phyloP scores from a whole-genome alignment of 2,888 invertebrate species.

The Drosophila monieri region DNA sequence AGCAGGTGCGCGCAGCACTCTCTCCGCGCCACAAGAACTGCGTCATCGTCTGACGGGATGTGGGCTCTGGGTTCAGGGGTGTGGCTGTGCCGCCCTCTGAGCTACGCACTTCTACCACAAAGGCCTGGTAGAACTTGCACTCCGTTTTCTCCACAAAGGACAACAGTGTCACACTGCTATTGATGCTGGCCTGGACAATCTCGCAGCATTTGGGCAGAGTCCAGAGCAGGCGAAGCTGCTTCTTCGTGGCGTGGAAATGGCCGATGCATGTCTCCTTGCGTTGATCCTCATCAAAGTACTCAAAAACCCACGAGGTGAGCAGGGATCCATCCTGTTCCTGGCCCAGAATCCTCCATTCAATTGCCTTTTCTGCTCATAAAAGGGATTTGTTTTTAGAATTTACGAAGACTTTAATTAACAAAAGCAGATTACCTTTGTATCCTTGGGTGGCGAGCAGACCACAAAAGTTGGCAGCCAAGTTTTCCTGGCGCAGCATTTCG shows the following conservation, averaged over 20 bases:
- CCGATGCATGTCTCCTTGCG: slow-evolving; percentile 85
- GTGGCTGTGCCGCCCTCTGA: slow-evolving; percentile 45
- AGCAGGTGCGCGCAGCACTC: slow-evolving; percentile 67
- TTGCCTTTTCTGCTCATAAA: slow-evolving; percentile 84
- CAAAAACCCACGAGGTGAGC: slow-evolving; percentile 88
- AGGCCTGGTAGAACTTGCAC: slow-evolving; percentile 86
- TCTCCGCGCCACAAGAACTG: slow-evolving; percentile 87
- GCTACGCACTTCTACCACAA: slow-evolving; percentile 85
- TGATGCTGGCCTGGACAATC: slow-evolving; percentile 92
- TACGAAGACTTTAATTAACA: neutral
- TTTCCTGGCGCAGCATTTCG: slow-evolving; percentile 83
- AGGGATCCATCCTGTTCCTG: slow-evolving; percentile 92
- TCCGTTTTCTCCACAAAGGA: slow-evolving; percentile 88
- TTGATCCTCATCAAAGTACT: slow-evolving; percentile 56
- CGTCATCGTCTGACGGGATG: slow-evolving; percentile 90
- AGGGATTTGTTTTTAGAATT: neutral
- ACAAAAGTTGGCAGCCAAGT: slow-evolving; percentile 84
- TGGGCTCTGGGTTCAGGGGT: slow-evolving; percentile 84
- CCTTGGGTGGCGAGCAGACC: slow-evolving; percentile 82
- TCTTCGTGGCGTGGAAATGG: slow-evolving; percentile 86
- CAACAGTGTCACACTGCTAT: slow-evolving; percentile 87
- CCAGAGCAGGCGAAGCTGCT: slow-evolving; percentile 86
- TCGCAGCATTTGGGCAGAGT: slow-evolving; percentile 87
- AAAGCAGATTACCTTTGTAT: slow-evolving; percentile 71
- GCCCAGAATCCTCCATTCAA: slow-evolving; percentile 92